These are phyloP conservation scores for Phenganax stokvisi DNA, from an alignment of 92 coral and sea anemone genomes.

Conservation along the genomic window DNA sequence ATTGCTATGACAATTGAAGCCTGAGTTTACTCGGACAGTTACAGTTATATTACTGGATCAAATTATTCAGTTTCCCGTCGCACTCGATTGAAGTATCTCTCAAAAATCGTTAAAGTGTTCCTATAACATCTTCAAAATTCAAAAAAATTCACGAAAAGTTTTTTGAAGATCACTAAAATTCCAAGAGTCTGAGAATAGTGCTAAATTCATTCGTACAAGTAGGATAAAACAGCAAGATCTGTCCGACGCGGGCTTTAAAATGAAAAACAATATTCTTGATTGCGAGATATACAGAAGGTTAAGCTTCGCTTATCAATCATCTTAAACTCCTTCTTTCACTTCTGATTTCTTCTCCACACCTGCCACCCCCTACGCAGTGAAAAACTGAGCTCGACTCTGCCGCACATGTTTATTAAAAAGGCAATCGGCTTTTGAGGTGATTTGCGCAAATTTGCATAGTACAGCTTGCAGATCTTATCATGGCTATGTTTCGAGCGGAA, in stretches of 20 bases:
- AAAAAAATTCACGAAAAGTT: no score
- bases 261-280: constrained; percentile 8
- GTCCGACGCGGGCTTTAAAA: not conserved
- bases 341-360: constrained; percentile 10
- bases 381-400: not conserved
- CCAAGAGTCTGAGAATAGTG: not conserved
- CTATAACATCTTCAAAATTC: no score
- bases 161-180: not conserved
- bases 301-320: constrained; percentile 5
- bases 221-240: not conserved
- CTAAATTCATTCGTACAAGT: not conserved
- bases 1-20: no score
- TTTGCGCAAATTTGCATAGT: constrained; percentile 21
- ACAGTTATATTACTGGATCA: no score
- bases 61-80: no score
- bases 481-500: not conserved
- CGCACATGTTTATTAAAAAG: constrained; percentile 23
- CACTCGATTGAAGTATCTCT: no score
- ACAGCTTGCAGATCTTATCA: constrained; percentile 9
- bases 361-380: constrained; percentile 31
- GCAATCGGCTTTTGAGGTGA: constrained; percentile 1
- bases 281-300: constrained; percentile 4
- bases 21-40: no score
- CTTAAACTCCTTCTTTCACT: not conserved
- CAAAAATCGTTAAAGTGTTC: no score